A percentile compares a stretch with the other conserved stretches of the same genome.
Evolutionary conservation across 2,888 invertebrate genomes (phyloP).

Genomic region (Caradrina clavipalpis): DNA sequence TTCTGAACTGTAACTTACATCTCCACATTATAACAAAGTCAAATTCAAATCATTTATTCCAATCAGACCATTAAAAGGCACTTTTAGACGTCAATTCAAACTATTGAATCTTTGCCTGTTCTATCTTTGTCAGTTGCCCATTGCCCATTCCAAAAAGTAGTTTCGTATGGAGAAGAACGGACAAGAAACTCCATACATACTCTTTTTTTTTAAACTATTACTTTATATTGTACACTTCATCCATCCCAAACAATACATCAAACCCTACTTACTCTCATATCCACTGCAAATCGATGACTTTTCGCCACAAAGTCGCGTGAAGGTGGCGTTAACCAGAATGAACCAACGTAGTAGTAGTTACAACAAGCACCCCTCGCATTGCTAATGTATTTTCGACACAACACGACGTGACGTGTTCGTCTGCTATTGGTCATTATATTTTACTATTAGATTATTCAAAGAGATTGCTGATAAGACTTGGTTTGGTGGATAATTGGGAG

Average conservation of each 20-base stretch:
- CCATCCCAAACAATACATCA: background rate
- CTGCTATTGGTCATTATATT: slow-evolving; percentile 7
- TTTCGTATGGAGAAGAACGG: too few relatives aligned
- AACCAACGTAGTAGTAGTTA: slow-evolving; percentile 53
- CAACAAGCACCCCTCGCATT: slow-evolving; percentile 45
- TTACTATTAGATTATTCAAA: background rate
- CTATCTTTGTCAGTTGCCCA: too few relatives aligned
- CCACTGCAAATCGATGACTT: slow-evolving; percentile 45
- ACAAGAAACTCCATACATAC: too few relatives aligned
- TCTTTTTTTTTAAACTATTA: too few relatives aligned
- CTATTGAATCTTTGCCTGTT: too few relatives aligned
- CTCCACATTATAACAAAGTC: background rate
- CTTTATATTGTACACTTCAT: too few relatives aligned
- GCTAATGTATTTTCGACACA: slow-evolving; percentile 26
- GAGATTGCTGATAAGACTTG: too few relatives aligned
- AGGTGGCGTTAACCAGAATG: slow-evolving; percentile 61
- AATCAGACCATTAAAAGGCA: too few relatives aligned
- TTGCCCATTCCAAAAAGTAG: too few relatives aligned
- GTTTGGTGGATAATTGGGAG: too few relatives aligned
- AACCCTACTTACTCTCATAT: slow-evolving; percentile 1
- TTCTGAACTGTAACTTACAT: background rate
- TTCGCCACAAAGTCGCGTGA: slow-evolving; percentile 52
- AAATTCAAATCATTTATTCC: too few relatives aligned
- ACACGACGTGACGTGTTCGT: slow-evolving; percentile 2
- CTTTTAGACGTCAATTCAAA: too few relatives aligned